Evolutionary conservation across 2,888 invertebrate genomes (phyloP).

Genomic region (Candidula unifasciata): DNA sequence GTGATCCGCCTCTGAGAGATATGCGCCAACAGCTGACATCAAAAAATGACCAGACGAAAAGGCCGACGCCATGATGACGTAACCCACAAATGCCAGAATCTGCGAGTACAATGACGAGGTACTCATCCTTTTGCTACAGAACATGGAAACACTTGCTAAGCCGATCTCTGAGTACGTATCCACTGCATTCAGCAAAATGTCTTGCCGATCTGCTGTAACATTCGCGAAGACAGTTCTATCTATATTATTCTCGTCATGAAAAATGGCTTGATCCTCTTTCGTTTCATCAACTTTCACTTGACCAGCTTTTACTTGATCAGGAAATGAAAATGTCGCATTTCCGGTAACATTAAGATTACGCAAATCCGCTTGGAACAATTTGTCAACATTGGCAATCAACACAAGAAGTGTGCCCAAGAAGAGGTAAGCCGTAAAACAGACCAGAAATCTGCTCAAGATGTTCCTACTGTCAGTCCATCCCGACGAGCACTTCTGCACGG

Average conservation of each 20-base stretch:
- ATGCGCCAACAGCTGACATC: background rate
- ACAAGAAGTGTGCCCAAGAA: slow-evolving; percentile 7
- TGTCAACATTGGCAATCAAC: background rate
- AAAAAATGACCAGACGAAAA: slow-evolving; percentile 27
- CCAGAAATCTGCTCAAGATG: background rate
- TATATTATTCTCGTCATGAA: no score
- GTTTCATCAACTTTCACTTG: no score
- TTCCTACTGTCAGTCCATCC: background rate
- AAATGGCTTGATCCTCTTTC: background rate
- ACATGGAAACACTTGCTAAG: no score
- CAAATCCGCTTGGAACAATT: background rate
- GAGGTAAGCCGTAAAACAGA: background rate
- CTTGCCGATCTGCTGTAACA: background rate
- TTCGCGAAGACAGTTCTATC: no score
- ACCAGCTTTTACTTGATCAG: background rate
- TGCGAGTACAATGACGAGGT: background rate
- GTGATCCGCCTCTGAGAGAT: background rate
- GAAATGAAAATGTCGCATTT: background rate
- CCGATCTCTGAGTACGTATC: background rate
- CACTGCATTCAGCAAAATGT: background rate
- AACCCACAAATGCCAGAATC: slow-evolving; percentile 24
- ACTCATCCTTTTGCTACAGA: background rate
- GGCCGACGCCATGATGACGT: slow-evolving; percentile 21
- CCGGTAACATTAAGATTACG: background rate
- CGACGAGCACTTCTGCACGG: background rate